Evolutionary conservation across 2,797 vertebrate genomes (phyloP).

Genomic region (Pseudochirops corinnae): DNA sequence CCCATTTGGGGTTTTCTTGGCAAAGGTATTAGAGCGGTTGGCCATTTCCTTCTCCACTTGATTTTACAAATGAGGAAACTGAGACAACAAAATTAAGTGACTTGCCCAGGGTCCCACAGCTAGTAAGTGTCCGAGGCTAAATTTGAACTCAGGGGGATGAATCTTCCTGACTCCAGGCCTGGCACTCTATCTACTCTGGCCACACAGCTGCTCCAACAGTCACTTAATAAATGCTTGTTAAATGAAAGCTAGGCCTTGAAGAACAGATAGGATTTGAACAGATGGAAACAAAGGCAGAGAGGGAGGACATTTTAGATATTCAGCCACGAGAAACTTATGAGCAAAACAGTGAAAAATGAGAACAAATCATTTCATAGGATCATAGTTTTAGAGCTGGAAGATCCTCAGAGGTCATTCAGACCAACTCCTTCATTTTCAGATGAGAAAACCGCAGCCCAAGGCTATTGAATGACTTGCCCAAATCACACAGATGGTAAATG

Average conservation of each 20-base stretch:
- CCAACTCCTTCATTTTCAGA: neutral
- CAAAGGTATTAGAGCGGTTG: no score
- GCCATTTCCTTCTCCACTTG: no score
- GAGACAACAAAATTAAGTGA: no score
- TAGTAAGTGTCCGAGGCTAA: no score
- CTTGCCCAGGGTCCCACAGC: no score
- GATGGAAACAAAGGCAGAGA: no score
- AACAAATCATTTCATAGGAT: neutral
- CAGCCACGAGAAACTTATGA: neutral
- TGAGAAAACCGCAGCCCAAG: neutral
- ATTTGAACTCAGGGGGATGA: no score
- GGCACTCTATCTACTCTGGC: no score
- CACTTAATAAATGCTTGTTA: neutral
- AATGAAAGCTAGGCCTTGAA: no score
- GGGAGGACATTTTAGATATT: neutral
- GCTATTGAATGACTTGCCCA: neutral
- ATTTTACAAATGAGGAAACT: no score
- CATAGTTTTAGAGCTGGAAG: neutral
- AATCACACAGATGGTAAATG: neutral
- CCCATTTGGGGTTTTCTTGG: no score
- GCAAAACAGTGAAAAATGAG: neutral
- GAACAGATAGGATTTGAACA: neutral
- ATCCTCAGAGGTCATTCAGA: neutral
- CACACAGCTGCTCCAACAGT: neutral
- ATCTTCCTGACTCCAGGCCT: no score